Percentiles rank a stretch among this genome's conserved stretches.
Conservation (phyloP, 2,797 vertebrate species). For the Calcarius lapponicus region DNA sequence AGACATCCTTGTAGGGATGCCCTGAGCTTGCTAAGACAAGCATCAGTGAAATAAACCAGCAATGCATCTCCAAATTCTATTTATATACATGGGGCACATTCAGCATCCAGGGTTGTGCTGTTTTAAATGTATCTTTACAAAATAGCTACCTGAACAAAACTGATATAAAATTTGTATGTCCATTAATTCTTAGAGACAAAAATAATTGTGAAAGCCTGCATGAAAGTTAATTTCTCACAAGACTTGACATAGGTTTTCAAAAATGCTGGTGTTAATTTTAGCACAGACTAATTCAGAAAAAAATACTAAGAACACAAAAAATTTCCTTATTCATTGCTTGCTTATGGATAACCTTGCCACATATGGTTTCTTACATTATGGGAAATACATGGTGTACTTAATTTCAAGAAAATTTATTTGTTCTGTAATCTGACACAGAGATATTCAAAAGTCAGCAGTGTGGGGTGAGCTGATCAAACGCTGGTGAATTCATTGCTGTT, state of each 20-base stretch:
- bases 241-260: not conserved
- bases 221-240: not conserved
- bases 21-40: not conserved
- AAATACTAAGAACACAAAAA: not conserved
- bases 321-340: not conserved
- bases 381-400: not conserved
- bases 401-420: not conserved
- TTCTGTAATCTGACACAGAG: not conserved
- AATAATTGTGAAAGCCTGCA: not conserved
- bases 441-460: not conserved
- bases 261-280: not conserved
- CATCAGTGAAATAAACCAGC: not conserved
- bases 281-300: not conserved
- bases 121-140: not conserved
- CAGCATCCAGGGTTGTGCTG: not conserved
- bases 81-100: not conserved
- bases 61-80: not conserved
- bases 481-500: not conserved
- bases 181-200: not conserved
- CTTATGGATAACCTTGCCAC: not conserved
- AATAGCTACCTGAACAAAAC: not conserved
- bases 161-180: not conserved
- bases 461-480: not conserved
- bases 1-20: not conserved
- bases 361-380: not conserved